phyloP scores from a whole-genome alignment of 2,888 invertebrate genomes.

The Entomobrya multifasciata region DNA sequence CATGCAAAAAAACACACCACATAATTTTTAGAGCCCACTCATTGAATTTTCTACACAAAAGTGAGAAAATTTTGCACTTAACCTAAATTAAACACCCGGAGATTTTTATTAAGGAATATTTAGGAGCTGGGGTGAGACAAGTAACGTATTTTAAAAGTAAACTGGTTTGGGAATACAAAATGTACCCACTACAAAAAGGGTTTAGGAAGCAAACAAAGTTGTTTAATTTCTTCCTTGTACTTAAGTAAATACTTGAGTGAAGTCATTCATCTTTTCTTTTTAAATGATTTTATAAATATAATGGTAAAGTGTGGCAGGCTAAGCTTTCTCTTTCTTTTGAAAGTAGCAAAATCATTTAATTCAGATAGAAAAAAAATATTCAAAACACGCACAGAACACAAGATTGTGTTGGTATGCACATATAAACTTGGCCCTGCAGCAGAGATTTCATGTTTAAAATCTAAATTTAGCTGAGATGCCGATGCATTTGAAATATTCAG shows the following conservation, averaged over 20 bases:
- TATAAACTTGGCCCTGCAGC: too few relatives aligned
- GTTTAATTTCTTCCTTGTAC: not conserved
- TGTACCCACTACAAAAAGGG: not conserved
- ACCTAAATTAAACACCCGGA: conserved; percentile 57
- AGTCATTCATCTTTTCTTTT: conserved; percentile 35
- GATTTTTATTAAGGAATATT: conserved; percentile 39
- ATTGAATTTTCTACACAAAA: conserved; percentile 24
- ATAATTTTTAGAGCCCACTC: conserved; percentile 26
- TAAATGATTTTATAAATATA: conserved; percentile 34
- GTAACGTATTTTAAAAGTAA: too few relatives aligned
- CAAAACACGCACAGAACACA: too few relatives aligned
- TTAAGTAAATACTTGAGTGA: not conserved
- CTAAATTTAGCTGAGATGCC: too few relatives aligned
- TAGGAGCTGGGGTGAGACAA: not conserved
- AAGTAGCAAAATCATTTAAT: conserved; percentile 4
- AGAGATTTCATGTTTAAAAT: too few relatives aligned
- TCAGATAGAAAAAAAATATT: too few relatives aligned
- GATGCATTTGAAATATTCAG: too few relatives aligned
- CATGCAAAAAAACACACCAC: not conserved
- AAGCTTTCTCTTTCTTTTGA: not conserved
- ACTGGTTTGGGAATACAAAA: too few relatives aligned
- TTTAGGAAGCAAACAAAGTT: not conserved
- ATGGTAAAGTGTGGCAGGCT: not conserved
- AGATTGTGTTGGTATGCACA: too few relatives aligned
- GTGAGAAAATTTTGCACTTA: conserved; percentile 35